phyloP scores from a whole-genome alignment of 2,888 invertebrate genomes.

The Pimpla rufipes region DNA sequence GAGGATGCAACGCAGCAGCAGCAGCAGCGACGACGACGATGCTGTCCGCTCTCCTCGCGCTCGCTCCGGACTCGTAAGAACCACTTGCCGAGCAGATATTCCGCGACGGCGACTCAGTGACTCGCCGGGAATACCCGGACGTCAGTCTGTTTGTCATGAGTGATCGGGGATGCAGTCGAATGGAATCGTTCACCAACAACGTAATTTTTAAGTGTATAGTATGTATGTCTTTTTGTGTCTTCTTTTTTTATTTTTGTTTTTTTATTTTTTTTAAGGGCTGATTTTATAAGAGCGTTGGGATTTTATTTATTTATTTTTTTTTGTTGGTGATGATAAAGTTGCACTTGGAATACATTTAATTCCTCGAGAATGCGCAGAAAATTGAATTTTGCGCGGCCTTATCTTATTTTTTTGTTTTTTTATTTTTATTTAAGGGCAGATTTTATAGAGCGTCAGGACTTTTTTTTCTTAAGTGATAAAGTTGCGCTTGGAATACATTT shows the following conservation, averaged over 20 bases:
- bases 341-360: too few relatives aligned
- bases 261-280: background rate
- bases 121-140: conserved; percentile 51
- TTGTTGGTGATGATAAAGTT: too few relatives aligned
- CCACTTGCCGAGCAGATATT: conserved; percentile 30
- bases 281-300: background rate
- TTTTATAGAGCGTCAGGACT: too few relatives aligned
- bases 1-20: conserved; percentile 46
- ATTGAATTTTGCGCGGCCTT: too few relatives aligned
- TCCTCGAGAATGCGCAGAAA: too few relatives aligned
- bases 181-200: conserved; percentile 44
- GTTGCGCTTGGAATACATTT: too few relatives aligned
- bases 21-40: background rate
- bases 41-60: conserved; percentile 15
- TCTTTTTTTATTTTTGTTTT: conserved; percentile 4
- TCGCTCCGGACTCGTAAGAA: conserved; percentile 26
- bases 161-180: conserved; percentile 42
- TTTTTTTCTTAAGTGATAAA: too few relatives aligned
- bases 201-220: conserved; percentile 56
- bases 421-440: too few relatives aligned
- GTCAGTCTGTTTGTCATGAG: conserved; percentile 45
- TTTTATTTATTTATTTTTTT: too few relatives aligned
- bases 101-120: conserved; percentile 44
- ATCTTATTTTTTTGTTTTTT: too few relatives aligned
- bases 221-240: conserved; percentile 31